A percentile compares a stretch with the other conserved stretches of the same genome.
These are phyloP conservation scores for Micromesistius poutassou DNA, from an alignment of 2,797 vertebrate genomes.

Conservation along the genomic window DNA sequence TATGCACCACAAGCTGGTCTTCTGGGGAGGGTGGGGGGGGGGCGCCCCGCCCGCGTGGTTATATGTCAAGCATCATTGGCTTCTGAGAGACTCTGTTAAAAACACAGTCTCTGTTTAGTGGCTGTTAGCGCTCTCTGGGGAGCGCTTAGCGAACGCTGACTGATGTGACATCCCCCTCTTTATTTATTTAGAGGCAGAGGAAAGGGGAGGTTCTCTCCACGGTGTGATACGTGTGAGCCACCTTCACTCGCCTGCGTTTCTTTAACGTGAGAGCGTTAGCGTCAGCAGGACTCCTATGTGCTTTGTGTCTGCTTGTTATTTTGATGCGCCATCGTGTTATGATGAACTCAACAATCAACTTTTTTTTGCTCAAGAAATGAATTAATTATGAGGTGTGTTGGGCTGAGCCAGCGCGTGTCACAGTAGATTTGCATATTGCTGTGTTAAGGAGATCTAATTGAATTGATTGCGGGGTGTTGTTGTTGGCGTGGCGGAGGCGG, in stretches of 20 bases:
- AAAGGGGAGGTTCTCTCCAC: not conserved
- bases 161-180: slow-evolving; percentile 2
- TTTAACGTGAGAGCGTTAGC: not conserved
- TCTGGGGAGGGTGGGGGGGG: slow-evolving; percentile 23
- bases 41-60: slow-evolving; percentile 13
- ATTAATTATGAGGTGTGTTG: not conserved
- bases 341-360: no score
- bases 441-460: not conserved
- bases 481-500: not conserved
- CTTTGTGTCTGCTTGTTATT: no score
- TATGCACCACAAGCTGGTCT: slow-evolving; percentile 34
- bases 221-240: not conserved
- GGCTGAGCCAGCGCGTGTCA: not conserved
- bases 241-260: not conserved
- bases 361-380: not conserved
- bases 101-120: slow-evolving; percentile 1
- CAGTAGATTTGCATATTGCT: not conserved
- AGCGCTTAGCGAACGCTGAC: not conserved
- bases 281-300: no score
- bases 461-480: not conserved
- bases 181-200: not conserved
- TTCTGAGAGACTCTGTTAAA: slow-evolving; percentile 20
- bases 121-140: not conserved
- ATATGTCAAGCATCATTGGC: slow-evolving; percentile 38
- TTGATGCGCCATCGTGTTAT: no score